These are phyloP conservation scores for Agrilus mali DNA, from an alignment of 2,888 invertebrate species.

Conservation along the genomic window DNA sequence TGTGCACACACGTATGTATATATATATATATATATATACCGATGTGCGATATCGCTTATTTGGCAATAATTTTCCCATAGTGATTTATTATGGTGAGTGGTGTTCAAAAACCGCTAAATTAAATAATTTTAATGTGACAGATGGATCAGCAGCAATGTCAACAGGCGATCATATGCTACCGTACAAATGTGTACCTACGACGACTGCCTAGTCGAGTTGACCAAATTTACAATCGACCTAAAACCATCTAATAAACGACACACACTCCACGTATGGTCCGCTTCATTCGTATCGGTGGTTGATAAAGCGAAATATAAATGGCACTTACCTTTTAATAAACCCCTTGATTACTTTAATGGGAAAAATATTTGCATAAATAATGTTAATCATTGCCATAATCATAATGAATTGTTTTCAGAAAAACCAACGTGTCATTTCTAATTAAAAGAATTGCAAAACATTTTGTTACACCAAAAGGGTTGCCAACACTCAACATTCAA, in stretches of 20 bases:
- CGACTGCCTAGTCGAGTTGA: constrained; percentile 2
- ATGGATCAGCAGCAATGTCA: constrained; percentile 27
- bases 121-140: constrained; percentile 34
- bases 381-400: too few relatives aligned
- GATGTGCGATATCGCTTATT: constrained; percentile 1
- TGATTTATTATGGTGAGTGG: constrained; percentile 7
- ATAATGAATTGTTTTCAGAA: too few relatives aligned
- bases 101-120: constrained; percentile 18
- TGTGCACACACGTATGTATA: background rate
- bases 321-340: constrained; percentile 31
- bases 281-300: constrained; percentile 25
- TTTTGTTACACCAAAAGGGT: too few relatives aligned
- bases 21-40: background rate
- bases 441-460: too few relatives aligned
- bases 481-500: too few relatives aligned
- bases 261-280: constrained; percentile 12
- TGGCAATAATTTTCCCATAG: constrained; percentile 15
- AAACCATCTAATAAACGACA: background rate
- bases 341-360: constrained; percentile 15
- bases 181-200: constrained; percentile 24
- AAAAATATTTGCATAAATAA: background rate
- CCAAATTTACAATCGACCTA: background rate
- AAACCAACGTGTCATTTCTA: too few relatives aligned
- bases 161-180: constrained; percentile 34
- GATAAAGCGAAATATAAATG: constrained; percentile 31